These are phyloP conservation scores for Drosophila watanabei DNA, from an alignment of 1,140 invertebrate genomes.

Conservation along the genomic window DNA sequence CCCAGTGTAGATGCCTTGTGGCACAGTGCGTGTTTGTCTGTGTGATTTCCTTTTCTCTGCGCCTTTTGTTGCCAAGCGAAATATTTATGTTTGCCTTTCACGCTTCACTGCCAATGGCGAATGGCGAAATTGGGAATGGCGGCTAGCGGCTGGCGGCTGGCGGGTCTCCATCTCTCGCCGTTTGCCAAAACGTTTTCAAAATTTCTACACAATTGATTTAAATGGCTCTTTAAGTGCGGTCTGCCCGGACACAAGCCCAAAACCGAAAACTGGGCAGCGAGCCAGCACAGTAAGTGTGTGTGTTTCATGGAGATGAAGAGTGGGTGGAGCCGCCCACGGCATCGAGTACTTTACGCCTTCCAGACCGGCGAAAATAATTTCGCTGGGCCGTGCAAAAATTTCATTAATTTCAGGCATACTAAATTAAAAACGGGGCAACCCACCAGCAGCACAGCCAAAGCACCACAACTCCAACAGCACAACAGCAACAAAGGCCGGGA, in stretches of 20 bases:
- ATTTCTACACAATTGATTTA: conserved; percentile 82
- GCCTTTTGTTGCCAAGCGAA: conserved; percentile 71
- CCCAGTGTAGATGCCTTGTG: conserved; percentile 7
- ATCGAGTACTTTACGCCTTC: conserved; percentile 27
- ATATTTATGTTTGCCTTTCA: conserved; percentile 83
- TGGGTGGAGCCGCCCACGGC: conserved; percentile 37
- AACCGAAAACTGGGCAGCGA: background rate
- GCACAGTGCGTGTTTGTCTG: conserved; percentile 31
- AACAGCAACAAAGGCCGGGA: conserved; percentile 17
- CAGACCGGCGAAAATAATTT: conserved; percentile 52
- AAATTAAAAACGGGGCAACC: conserved; percentile 51
- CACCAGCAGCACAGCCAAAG: background rate
- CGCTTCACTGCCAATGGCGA: conserved; percentile 22
- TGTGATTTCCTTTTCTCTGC: conserved; percentile 39
- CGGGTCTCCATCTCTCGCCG: conserved; percentile 21
- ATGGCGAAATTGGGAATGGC: conserved; percentile 13
- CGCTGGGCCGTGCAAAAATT: conserved; percentile 61
- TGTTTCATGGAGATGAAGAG: conserved; percentile 1
- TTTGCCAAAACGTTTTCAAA: conserved; percentile 60
- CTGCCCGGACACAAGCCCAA: conserved; percentile 6
- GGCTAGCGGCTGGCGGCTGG: conserved; percentile 7
- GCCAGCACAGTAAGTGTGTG: conserved; percentile 3
- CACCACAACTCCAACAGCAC: conserved; percentile 1
- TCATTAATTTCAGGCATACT: conserved; percentile 72
- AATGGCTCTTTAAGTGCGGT: conserved; percentile 65